Percentiles rank a stretch among this genome's conserved stretches.
These are phyloP conservation scores for Acinonyx jubatus DNA, from an alignment of 2,113 vertebrate genomes.

Conservation along the genomic window DNA sequence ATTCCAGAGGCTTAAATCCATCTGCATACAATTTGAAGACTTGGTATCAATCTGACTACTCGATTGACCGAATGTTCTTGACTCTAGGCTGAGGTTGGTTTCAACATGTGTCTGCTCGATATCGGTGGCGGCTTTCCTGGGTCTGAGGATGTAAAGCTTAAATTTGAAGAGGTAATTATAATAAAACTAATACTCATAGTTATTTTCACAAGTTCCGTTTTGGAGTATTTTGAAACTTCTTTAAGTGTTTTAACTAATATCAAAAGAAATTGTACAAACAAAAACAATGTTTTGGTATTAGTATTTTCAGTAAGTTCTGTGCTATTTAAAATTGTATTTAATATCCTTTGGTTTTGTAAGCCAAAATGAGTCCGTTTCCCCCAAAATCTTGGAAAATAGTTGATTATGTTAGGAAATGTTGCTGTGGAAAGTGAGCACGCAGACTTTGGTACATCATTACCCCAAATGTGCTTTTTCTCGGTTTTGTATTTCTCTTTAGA, in stretches of 20 bases:
- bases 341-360: neutral
- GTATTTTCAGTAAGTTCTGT: neutral
- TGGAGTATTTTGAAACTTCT: neutral
- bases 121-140: conserved; percentile 98
- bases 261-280: neutral
- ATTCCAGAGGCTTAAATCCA: neutral
- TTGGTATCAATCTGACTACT: neutral
- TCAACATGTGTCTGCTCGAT: conserved; percentile 94
- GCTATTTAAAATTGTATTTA: neutral
- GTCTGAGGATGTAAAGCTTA: conserved; percentile 95
- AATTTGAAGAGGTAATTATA: conserved; percentile 95
- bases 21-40: neutral
- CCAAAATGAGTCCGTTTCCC: neutral
- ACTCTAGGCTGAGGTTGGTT: conserved; percentile 92
- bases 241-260: neutral
- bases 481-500: neutral
- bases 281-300: neutral
- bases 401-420: neutral
- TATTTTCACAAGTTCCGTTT: neutral
- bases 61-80: neutral
- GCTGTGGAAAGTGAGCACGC: neutral
- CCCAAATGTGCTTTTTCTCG: neutral
- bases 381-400: neutral
- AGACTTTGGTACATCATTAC: accelerated
- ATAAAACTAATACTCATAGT: neutral